phyloP scores from a whole-genome alignment of 1,140 invertebrate genomes.

The Platorchestia sp. region DNA sequence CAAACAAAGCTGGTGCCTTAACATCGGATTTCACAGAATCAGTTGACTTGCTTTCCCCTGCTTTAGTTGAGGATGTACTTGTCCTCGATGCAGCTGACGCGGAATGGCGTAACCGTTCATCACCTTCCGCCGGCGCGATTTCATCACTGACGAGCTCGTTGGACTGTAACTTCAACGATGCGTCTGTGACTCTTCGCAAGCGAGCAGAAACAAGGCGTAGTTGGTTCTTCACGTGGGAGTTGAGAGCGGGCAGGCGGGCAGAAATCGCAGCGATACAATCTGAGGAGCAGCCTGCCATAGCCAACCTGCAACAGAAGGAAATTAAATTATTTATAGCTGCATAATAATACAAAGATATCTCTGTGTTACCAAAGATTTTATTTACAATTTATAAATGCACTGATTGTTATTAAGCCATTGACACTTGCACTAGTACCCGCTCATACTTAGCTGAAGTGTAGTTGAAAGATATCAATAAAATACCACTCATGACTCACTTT shows the following conservation, averaged over 20 bases:
- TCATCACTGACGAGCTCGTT: background rate
- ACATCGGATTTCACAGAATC: background rate
- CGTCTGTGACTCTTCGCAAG: slow-evolving; percentile 26
- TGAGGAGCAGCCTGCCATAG: background rate
- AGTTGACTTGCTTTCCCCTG: background rate
- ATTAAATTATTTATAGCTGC: background rate
- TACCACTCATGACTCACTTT: background rate
- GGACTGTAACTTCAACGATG: background rate
- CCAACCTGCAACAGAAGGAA: background rate
- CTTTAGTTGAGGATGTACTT: background rate
- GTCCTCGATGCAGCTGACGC: background rate
- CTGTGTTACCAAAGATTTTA: background rate
- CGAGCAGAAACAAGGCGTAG: background rate
- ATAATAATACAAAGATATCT: background rate
- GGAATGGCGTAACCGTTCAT: background rate
- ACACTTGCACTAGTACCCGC: background rate
- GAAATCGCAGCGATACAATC: background rate
- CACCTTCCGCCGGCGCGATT: background rate
- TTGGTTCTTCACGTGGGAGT: background rate
- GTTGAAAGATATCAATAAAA: background rate
- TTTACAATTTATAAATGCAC: background rate
- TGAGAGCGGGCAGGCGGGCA: background rate
- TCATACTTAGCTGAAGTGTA: background rate
- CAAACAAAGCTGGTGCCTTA: background rate
- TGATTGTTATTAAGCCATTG: background rate